These are phyloP conservation scores for Philotrypesis tridentata DNA, from an alignment of 1,140 invertebrate genomes.

Conservation along the genomic window DNA sequence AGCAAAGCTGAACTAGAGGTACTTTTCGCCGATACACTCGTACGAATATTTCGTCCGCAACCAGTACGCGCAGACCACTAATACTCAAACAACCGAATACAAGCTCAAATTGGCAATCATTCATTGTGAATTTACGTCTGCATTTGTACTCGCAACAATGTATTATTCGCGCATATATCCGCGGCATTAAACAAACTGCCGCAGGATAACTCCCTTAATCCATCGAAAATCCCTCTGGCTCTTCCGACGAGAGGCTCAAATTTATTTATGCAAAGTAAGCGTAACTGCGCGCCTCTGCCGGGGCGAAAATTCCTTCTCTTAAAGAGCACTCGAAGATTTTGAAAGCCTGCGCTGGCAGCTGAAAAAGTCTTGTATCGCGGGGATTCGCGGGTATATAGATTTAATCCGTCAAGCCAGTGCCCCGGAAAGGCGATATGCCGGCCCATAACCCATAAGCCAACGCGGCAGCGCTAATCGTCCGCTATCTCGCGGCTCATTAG, in stretches of 20 bases:
- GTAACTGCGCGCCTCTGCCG: too few relatives aligned
- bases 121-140: too few relatives aligned
- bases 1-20: not conserved
- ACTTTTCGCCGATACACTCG: not conserved
- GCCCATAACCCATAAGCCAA: not conserved
- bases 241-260: not conserved
- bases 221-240: too few relatives aligned
- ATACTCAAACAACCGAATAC: not conserved
- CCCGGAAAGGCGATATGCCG: not conserved
- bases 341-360: too few relatives aligned
- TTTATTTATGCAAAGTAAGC: not conserved
- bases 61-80: not conserved
- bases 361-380: not conserved
- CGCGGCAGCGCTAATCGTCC: not conserved
- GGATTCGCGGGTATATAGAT: too few relatives aligned
- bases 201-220: too few relatives aligned
- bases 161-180: too few relatives aligned
- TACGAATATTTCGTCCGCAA: too few relatives aligned
- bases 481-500: slow-evolving; percentile 2
- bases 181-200: too few relatives aligned
- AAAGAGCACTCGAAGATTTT: not conserved
- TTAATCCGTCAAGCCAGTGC: not conserved
- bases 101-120: not conserved
- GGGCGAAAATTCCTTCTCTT: not conserved
- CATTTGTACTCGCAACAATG: too few relatives aligned